Percentiles rank a stretch among this genome's conserved stretches.
phyloP scores from a whole-genome alignment of 2,113 vertebrate genomes.

The Oncorhynchus tshawytscha region DNA sequence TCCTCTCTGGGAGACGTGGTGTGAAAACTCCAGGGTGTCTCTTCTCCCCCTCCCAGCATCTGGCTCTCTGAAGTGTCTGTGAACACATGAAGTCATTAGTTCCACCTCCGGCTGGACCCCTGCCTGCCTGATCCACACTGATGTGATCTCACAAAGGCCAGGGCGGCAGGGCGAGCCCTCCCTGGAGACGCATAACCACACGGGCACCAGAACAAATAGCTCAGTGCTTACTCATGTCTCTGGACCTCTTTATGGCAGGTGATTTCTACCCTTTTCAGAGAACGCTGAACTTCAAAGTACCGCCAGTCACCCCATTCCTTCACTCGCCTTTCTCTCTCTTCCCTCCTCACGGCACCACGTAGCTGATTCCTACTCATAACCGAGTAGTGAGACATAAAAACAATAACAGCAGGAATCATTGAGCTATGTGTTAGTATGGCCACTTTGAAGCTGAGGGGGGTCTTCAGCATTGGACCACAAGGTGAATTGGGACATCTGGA shows the following conservation, averaged over 20 bases:
- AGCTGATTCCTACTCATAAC: background rate
- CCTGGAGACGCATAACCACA: constrained; percentile 71
- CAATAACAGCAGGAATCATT: background rate
- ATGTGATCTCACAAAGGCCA: constrained; percentile 70
- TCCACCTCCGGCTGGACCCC: constrained; percentile 64
- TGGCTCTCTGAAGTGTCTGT: background rate
- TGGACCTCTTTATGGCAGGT: constrained; percentile 66
- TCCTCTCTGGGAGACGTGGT: constrained; percentile 53
- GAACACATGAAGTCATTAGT: background rate
- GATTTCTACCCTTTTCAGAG: constrained; percentile 57
- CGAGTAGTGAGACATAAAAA: background rate
- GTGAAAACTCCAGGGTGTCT: constrained; percentile 71
- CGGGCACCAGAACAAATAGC: constrained; percentile 73
- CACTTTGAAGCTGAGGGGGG: background rate
- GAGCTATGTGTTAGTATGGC: background rate
- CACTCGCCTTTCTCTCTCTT: constrained; percentile 25
- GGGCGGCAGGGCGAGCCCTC: constrained; percentile 58
- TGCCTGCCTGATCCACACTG: constrained; percentile 56
- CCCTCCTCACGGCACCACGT: constrained; percentile 21
- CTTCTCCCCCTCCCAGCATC: constrained; percentile 24
- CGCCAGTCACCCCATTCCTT: constrained; percentile 31
- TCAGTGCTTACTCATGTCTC: constrained; percentile 60
- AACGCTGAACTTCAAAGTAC: constrained; percentile 59
- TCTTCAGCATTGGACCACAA: background rate
- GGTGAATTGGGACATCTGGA: no score